phyloP scores from a whole-genome alignment of 2,113 vertebrate species.

The Leptobrachium leishanense region DNA sequence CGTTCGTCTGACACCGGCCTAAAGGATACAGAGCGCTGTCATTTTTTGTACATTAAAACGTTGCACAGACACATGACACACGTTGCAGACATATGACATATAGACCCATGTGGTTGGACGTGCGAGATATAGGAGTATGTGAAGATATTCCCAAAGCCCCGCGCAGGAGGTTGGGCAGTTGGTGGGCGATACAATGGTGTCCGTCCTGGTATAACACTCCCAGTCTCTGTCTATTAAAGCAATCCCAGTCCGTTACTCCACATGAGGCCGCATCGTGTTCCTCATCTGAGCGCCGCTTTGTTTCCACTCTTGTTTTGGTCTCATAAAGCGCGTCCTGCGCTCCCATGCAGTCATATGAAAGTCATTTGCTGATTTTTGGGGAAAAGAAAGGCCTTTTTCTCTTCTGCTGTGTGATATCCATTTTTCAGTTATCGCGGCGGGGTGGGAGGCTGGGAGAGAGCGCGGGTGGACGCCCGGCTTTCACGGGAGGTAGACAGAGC shows the following conservation, averaged over 20 bases:
- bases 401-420: conserved; percentile 1
- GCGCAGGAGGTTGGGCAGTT: too few species aligned
- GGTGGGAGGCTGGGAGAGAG: not conserved
- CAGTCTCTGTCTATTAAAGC: not conserved
- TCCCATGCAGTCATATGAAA: not conserved
- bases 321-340: not conserved
- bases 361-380: not conserved
- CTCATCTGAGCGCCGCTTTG: not conserved
- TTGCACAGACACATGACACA: too few species aligned
- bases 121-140: too few species aligned
- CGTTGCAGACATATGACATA: too few species aligned
- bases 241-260: not conserved
- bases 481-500: not conserved
- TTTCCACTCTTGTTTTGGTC: not conserved
- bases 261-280: not conserved
- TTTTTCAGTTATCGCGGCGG: not conserved
- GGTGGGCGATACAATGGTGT: too few species aligned
- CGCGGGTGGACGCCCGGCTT: not conserved
- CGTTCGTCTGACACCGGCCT: too few species aligned
- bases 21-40: too few species aligned
- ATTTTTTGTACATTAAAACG: too few species aligned
- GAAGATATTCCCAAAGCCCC: too few species aligned
- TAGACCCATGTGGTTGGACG: too few species aligned
- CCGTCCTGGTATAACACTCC: too few species aligned
- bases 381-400: not conserved